Percentiles rank a stretch among this genome's conserved stretches.
phyloP scores from a whole-genome alignment of 1,140 invertebrate species.

The Drosophila novamexicana region DNA sequence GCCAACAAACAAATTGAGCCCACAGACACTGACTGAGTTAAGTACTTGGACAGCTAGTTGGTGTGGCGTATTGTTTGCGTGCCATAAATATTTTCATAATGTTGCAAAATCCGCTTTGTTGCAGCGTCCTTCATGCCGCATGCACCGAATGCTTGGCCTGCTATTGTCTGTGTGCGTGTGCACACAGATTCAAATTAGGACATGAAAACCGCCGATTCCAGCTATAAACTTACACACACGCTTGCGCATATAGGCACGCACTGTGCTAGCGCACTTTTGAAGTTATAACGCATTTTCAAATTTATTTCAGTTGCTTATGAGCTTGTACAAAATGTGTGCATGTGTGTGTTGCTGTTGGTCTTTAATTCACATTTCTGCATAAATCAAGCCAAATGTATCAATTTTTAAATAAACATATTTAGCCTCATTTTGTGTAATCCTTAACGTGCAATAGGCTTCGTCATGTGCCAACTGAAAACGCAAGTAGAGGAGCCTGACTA shows the following conservation, averaged over 20 bases:
- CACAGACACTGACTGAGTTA: slow-evolving; percentile 3
- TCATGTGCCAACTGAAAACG: slow-evolving; percentile 11
- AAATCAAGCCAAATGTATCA: slow-evolving; percentile 15
- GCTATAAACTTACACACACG: background rate
- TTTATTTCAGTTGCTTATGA: slow-evolving; percentile 48
- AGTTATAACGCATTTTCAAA: slow-evolving; percentile 70
- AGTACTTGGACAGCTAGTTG: slow-evolving; percentile 21
- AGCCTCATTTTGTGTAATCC: background rate
- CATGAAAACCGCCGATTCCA: slow-evolving; percentile 54
- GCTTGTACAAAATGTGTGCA: background rate
- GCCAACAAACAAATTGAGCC: slow-evolving; percentile 44
- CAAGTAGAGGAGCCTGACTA: slow-evolving; percentile 10
- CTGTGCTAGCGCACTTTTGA: slow-evolving; percentile 54
- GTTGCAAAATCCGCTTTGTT: slow-evolving; percentile 65
- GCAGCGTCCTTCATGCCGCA: slow-evolving; percentile 25
- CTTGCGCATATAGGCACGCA: slow-evolving; percentile 19
- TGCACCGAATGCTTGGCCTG: background rate
- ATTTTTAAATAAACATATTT: slow-evolving; percentile 5
- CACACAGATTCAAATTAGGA: slow-evolving; percentile 57
- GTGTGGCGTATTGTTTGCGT: slow-evolving; percentile 55
- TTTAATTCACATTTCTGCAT: background rate
- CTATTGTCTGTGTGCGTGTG: slow-evolving; percentile 17
- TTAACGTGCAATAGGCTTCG: slow-evolving; percentile 41
- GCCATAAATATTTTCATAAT: slow-evolving; percentile 80
- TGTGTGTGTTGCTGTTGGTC: too few species aligned